phyloP scores from a whole-genome alignment of 2,797 vertebrate genomes.

The Pagetopsis macropterus region DNA sequence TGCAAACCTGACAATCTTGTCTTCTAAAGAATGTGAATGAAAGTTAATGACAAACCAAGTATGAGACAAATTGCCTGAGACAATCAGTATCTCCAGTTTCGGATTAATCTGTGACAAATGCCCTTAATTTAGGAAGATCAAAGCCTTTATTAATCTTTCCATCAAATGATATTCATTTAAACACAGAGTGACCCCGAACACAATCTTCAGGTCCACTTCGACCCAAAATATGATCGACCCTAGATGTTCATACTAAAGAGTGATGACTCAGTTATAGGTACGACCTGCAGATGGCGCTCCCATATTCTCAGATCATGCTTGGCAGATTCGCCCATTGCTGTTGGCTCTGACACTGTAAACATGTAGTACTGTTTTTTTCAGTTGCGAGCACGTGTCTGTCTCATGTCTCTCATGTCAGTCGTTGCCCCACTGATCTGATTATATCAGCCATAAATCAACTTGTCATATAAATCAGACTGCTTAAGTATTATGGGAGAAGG shows the following conservation, averaged over 20 bases:
- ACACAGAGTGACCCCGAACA: not conserved
- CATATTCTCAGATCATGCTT: slow-evolving; percentile 33
- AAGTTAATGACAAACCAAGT: not conserved
- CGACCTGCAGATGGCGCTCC: slow-evolving; percentile 69
- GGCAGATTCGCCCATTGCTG: slow-evolving; percentile 49
- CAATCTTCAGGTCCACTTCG: not conserved
- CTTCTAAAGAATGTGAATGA: not conserved
- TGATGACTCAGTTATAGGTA: not conserved
- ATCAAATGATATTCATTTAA: not conserved
- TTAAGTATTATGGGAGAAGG: not conserved
- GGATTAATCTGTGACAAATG: not conserved
- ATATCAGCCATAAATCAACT: slow-evolving; percentile 23
- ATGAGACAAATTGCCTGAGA: not conserved
- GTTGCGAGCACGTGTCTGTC: slow-evolving; percentile 30
- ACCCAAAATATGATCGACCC: slow-evolving; percentile 2
- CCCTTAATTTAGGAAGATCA: not conserved
- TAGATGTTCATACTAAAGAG: not conserved
- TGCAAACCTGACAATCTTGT: slow-evolving; percentile 6
- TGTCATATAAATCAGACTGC: slow-evolving; percentile 17
- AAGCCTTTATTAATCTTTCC: not conserved
- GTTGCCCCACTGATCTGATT: slow-evolving; percentile 19
- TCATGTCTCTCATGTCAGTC: slow-evolving; percentile 24
- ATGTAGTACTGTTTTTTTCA: slow-evolving; percentile 52
- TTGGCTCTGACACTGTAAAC: slow-evolving; percentile 46
- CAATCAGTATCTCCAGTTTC: not conserved